Conservation (phyloP, 1,140 invertebrate genomes). For the Dreissena polymorpha region DNA sequence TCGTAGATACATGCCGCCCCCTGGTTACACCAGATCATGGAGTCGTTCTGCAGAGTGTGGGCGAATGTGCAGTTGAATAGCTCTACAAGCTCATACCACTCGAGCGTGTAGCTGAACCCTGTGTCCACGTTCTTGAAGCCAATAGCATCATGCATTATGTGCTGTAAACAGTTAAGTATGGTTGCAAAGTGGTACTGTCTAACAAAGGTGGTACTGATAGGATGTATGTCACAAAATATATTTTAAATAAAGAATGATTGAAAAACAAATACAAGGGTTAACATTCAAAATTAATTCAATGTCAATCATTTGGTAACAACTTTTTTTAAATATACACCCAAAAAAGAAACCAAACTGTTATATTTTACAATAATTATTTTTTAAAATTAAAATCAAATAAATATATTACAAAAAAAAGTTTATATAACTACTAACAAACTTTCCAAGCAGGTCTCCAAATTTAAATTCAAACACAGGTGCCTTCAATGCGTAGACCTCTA, state of each 20-base stretch:
- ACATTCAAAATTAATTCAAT: too few relatives aligned
- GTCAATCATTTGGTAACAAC: too few relatives aligned
- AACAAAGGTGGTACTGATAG: too few relatives aligned
- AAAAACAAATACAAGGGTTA: too few relatives aligned
- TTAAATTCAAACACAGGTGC: constrained; percentile 78
- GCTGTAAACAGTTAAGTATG: constrained; percentile 57
- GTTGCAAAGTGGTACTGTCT: neutral
- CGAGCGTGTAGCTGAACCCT: constrained; percentile 76
- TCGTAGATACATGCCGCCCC: constrained; percentile 76
- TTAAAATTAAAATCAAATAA: too few relatives aligned
- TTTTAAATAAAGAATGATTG: too few relatives aligned
- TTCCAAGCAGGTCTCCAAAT: constrained; percentile 72
- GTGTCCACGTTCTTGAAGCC: constrained; percentile 74
- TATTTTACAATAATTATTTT: too few relatives aligned
- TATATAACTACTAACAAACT: constrained; percentile 70
- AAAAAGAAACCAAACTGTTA: too few relatives aligned
- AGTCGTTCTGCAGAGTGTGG: constrained; percentile 68
- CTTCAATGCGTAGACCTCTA: constrained; percentile 76
- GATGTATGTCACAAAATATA: too few relatives aligned
- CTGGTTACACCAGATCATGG: constrained; percentile 77
- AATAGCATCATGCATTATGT: constrained; percentile 78
- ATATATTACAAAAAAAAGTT: too few relatives aligned
- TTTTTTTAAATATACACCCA: too few relatives aligned
- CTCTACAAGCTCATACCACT: constrained; percentile 78
- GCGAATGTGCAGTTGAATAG: constrained; percentile 78